Conservation (phyloP, 2,113 vertebrate genomes). For the Coturnix japonica region DNA sequence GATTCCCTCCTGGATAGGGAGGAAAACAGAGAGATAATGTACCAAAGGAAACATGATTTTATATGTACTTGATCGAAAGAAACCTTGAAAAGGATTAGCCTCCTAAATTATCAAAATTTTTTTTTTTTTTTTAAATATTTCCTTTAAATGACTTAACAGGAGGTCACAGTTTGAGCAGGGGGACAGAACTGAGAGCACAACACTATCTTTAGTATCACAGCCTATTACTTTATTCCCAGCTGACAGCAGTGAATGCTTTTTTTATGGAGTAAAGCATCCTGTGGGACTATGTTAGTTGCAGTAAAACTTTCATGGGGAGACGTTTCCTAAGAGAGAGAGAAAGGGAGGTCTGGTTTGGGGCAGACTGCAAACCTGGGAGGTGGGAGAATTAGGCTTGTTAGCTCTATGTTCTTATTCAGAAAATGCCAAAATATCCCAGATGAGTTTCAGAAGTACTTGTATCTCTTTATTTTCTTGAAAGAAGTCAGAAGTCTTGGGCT, state of each 20-base stretch:
- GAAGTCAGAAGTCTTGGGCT: conserved; percentile 13
- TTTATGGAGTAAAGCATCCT: neutral
- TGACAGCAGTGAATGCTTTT: neutral
- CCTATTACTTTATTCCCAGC: conserved; percentile 12
- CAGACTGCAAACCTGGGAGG: rapidly evolving
- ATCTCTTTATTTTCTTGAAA: neutral
- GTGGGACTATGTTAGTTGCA: neutral
- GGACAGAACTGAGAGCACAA: neutral
- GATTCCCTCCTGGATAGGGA: neutral
- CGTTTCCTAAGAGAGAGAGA: neutral
- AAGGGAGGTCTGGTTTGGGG: neutral
- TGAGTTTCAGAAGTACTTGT: neutral
- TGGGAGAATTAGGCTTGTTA: neutral
- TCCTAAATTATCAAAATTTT: conserved; percentile 21
- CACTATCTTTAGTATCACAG: conserved; percentile 11
- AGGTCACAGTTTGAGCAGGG: neutral
- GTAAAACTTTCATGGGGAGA: neutral
- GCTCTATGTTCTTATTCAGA: neutral
- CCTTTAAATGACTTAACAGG: neutral
- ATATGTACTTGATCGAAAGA: neutral
- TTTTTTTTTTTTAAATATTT: neutral
- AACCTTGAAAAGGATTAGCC: neutral
- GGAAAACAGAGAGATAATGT: neutral
- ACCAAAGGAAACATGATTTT: neutral
- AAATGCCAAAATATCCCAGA: neutral